Evolutionary conservation across 2,888 invertebrate genomes (phyloP).

Genomic region (Pemphredon lugubris): DNA sequence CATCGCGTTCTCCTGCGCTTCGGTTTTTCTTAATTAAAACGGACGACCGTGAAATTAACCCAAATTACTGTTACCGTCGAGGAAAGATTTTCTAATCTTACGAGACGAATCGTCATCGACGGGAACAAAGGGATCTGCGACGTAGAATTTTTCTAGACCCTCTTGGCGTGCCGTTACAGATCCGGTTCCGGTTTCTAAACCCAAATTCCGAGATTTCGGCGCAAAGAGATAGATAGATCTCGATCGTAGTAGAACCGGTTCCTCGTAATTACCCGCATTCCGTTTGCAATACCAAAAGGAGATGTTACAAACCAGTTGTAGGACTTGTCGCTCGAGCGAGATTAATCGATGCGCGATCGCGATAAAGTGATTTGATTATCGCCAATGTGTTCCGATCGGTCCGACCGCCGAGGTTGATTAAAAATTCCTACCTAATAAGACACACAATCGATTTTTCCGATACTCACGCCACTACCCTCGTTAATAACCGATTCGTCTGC

Average conservation of each 20-base stretch:
- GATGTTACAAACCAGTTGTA: background rate
- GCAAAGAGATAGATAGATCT: constrained; percentile 12
- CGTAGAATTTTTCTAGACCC: background rate
- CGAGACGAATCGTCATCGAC: background rate
- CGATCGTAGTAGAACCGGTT: constrained; percentile 14
- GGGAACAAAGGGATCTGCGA: background rate
- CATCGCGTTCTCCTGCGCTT: background rate
- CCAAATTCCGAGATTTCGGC: constrained; percentile 5
- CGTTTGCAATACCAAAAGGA: background rate
- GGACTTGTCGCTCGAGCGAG: background rate
- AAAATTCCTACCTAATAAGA: too few species aligned
- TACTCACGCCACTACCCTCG: too few species aligned
- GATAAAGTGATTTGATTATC: too few species aligned
- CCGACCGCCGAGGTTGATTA: too few species aligned
- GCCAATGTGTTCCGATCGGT: too few species aligned
- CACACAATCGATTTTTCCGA: too few species aligned
- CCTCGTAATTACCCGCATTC: constrained; percentile 14
- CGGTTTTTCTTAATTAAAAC: background rate
- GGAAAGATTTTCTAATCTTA: constrained; percentile 1
- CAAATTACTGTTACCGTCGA: background rate
- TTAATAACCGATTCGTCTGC: too few species aligned
- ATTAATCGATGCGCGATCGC: background rate
- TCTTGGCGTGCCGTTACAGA: background rate
- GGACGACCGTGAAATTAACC: constrained; percentile 7
- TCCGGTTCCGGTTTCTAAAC: constrained; percentile 22